Conservation (phyloP, 2,888 invertebrate species). For the Altica lythri region DNA sequence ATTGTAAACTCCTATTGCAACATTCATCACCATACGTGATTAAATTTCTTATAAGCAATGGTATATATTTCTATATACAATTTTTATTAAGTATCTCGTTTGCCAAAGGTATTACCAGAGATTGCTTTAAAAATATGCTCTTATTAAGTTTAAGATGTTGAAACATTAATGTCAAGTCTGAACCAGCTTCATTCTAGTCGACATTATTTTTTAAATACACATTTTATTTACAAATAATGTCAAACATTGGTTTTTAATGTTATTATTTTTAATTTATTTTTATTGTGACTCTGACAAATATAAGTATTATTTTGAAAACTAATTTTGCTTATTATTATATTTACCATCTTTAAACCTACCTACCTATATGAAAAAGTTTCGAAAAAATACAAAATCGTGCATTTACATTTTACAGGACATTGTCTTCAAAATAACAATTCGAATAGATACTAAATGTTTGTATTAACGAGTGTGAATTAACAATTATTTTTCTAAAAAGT, state of each 20-base stretch:
- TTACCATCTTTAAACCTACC: no score
- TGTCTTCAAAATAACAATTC: no score
- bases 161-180: slow-evolving; percentile 44
- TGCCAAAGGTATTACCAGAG: slow-evolving; percentile 49
- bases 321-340: no score
- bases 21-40: slow-evolving; percentile 46
- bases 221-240: slow-evolving; percentile 46
- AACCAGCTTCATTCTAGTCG: slow-evolving; percentile 55
- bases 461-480: no score
- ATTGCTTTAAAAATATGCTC: slow-evolving; percentile 43
- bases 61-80: slow-evolving; percentile 37
- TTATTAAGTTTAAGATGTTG: slow-evolving; percentile 32
- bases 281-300: slow-evolving; percentile 44
- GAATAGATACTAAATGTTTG: no score
- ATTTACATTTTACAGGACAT: no score
- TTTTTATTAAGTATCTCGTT: slow-evolving; percentile 44
- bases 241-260: slow-evolving; percentile 43
- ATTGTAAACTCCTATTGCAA: slow-evolving; percentile 62
- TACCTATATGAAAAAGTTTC: no score
- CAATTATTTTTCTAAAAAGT: no score
- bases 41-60: slow-evolving; percentile 48
- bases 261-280: slow-evolving; percentile 45
- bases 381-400: no score
- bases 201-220: slow-evolving; percentile 50
- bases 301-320: slow-evolving; percentile 34